A percentile compares a stretch with the other conserved stretches of the same genome.
Conservation (phyloP, 1,140 invertebrate species). For the Drosophila parabipectinata region DNA sequence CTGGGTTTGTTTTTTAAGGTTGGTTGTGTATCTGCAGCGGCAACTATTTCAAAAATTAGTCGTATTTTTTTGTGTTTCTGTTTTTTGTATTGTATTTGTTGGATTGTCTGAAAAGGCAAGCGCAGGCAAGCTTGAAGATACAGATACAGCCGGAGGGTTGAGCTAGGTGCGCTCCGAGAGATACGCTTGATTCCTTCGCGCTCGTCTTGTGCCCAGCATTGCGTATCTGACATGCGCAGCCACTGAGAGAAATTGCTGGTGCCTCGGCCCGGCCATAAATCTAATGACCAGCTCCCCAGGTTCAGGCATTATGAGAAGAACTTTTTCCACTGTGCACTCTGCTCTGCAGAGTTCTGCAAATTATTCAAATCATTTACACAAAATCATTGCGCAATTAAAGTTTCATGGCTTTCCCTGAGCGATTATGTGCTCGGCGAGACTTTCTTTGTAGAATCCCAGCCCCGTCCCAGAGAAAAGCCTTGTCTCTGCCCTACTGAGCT, state of each 20-base stretch:
- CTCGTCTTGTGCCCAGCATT: constrained; percentile 74
- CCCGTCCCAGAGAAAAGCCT: not conserved
- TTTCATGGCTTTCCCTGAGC: constrained; percentile 46
- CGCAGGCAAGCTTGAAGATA: constrained; percentile 76
- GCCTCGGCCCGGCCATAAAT: not conserved
- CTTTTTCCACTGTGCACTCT: constrained; percentile 17
- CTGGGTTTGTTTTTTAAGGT: constrained; percentile 47
- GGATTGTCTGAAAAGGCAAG: constrained; percentile 9
- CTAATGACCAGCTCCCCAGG: not conserved
- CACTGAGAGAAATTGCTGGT: constrained; percentile 23
- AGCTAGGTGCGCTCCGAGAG: constrained; percentile 49
- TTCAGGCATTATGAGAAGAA: constrained; percentile 1
- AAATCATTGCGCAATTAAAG: constrained; percentile 54
- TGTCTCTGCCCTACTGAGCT: constrained; percentile 16
- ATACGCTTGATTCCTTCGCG: constrained; percentile 74
- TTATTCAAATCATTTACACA: constrained; percentile 46
- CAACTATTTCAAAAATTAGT: constrained; percentile 75
- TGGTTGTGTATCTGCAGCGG: constrained; percentile 37
- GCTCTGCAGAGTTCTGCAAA: constrained; percentile 30
- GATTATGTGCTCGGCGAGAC: constrained; percentile 40
- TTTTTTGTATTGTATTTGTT: constrained; percentile 13
- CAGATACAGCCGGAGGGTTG: constrained; percentile 59
- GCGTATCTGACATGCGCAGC: constrained; percentile 73
- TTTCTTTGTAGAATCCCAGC: constrained; percentile 45
- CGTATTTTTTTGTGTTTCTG: constrained; percentile 45